Percentiles rank a stretch among this genome's conserved stretches.
phyloP scores from a whole-genome alignment of 1,140 invertebrate species.

The Phenacoccus solenopsis region DNA sequence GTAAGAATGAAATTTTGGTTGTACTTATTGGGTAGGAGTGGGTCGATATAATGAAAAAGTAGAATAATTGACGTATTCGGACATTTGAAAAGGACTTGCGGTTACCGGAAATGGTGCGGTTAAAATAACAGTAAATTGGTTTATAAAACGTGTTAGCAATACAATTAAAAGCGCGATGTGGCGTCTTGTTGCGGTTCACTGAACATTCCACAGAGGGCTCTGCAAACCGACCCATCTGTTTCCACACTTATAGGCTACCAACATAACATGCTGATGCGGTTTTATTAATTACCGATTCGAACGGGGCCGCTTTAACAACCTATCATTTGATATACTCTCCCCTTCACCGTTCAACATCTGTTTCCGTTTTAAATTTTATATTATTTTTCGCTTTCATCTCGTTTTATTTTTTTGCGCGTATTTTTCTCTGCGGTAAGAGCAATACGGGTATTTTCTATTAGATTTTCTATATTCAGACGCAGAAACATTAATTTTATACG shows the following conservation, averaged over 20 bases:
- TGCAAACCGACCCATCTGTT: constrained; percentile 10
- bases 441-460: too few relatives aligned
- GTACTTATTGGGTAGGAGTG: too few relatives aligned
- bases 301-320: constrained; percentile 6
- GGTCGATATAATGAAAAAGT: too few relatives aligned
- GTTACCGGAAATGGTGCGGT: constrained; percentile 15
- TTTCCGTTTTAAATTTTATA: constrained; percentile 5
- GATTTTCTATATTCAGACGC: too few relatives aligned
- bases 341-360: neutral
- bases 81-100: constrained; percentile 9
- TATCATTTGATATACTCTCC: constrained; percentile 11
- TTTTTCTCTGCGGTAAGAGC: too few relatives aligned
- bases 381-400: too few relatives aligned
- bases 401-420: too few relatives aligned
- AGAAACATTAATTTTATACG: too few relatives aligned
- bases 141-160: constrained; percentile 15
- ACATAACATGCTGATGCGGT: constrained; percentile 16
- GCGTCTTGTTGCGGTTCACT: constrained; percentile 15
- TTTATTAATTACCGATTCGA: constrained; percentile 15
- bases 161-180: constrained; percentile 17
- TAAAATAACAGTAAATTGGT: constrained; percentile 17
- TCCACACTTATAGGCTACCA: constrained; percentile 6
- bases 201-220: constrained; percentile 8
- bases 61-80: constrained; percentile 6
- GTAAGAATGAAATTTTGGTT: too few relatives aligned